Base-by-base conservation (phyloP, 1,140 invertebrate genomes). In the Mylabris phalerata region DNA sequence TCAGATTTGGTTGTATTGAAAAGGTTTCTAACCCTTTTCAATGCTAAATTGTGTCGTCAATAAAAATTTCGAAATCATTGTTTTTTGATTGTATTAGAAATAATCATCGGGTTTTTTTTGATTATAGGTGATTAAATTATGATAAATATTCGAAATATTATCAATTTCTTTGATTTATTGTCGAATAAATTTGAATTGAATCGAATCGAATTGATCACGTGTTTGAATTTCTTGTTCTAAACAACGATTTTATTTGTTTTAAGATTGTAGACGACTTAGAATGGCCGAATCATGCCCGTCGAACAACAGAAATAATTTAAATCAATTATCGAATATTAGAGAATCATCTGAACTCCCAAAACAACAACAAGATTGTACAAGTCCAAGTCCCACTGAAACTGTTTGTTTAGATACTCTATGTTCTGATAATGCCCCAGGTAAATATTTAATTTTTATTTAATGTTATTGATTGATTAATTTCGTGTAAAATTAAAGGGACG, bases 341-440 rank as follows among this genome's bases (percentile, higher is more conserved):
- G 54, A 63, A 62, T 51, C 44, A 48, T 56, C 51, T 9, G 67
- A 71, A 54, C 55, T 70, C 50, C 57, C 65, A 27, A 73, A 73
- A 68, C 64, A 70, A 27, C 72, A 73, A 68, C 64, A 70, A 68
- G 74, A 75, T 62, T 73, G 72, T 60, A 65, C 70, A 42, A 75
- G 73, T 56, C 72, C 72, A 54, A 75, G 73, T 63, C 73, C 73
- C 19, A 75, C 71, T 19, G 74, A 75, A 60, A 72, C 71, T 46
- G 67, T 73, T 38, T 73, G 71, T 64, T 62, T 68, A 50, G 69
- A 74, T 46, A 55, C 64, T 57, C 57, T 70, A 32, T 63, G 58
- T 63, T 40, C 46, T 48, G 63, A 65, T 55, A 69, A 57, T 58
- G 43, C 63, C 54, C 63, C 68, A 66, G 60, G 67, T 64, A 67